Evolutionary conservation across 2,797 vertebrate genomes (phyloP).

Genomic region (Takifugu rubripes): DNA sequence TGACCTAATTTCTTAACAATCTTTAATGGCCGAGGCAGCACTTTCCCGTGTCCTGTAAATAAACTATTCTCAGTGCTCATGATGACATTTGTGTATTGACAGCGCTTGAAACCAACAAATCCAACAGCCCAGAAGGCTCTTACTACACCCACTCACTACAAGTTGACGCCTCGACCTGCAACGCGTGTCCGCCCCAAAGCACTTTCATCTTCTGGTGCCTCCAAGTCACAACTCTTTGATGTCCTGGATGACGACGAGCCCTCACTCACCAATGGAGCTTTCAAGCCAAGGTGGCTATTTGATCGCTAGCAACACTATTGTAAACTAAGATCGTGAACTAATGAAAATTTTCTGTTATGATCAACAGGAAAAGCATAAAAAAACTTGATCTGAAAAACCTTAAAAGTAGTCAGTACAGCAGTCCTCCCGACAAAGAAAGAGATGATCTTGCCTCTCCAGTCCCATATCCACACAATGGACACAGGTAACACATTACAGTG

Average conservation of each 20-base stretch:
- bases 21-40: neutral
- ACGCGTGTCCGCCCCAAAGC: constrained; percentile 91
- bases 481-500: constrained; percentile 66
- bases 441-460: constrained; percentile 85
- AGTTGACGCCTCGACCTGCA: constrained; percentile 88
- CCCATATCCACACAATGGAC: constrained; percentile 87
- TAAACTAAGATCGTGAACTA: neutral
- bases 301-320: neutral
- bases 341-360: neutral
- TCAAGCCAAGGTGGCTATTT: constrained; percentile 85
- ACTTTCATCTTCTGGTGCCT: constrained; percentile 81
- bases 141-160: constrained; percentile 94
- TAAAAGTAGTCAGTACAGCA: constrained; percentile 84
- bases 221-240: constrained; percentile 93
- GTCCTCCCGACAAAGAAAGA: constrained; percentile 75
- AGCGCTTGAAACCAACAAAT: constrained; percentile 96
- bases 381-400: constrained; percentile 94
- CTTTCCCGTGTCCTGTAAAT: neutral
- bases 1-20: constrained; percentile 41
- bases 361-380: constrained; percentile 91
- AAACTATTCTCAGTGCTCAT: neutral
- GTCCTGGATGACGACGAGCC: constrained; percentile 93
- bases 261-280: constrained; percentile 84
- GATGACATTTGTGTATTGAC: constrained; percentile 22
- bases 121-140: constrained; percentile 95